A percentile compares a stretch with the other conserved stretches of the same genome.
These are phyloP conservation scores for Nerophis ophidion DNA, from an alignment of 2,113 vertebrate species.

Conservation along the genomic window DNA sequence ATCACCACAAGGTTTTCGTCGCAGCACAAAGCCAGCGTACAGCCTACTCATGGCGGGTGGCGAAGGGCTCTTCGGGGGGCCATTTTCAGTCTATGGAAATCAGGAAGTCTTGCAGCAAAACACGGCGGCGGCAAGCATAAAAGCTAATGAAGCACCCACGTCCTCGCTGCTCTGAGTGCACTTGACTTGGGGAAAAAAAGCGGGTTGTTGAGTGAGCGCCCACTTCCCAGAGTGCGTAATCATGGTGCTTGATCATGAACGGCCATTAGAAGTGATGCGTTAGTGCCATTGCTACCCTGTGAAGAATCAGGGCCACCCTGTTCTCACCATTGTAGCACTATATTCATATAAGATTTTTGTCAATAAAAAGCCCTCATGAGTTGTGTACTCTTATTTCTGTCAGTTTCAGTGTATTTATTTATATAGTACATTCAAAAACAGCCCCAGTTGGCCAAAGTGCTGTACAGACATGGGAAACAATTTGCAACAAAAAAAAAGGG, in stretches of 20 bases:
- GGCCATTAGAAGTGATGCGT: constrained; percentile 64
- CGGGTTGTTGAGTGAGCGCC: constrained; percentile 57
- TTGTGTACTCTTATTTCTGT: constrained; percentile 6
- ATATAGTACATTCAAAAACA: no score
- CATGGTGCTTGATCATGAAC: constrained; percentile 68
- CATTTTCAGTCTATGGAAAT: constrained; percentile 49
- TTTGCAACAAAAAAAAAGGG: no score
- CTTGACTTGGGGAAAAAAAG: constrained; percentile 51
- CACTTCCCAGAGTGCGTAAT: constrained; percentile 67
- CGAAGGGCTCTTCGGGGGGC: constrained; percentile 47
- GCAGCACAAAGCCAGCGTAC: constrained; percentile 12
- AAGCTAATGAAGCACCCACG: constrained; percentile 69
- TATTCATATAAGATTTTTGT: no score
- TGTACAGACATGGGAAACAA: no score
- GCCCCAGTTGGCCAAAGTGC: no score
- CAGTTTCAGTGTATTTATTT: no score
- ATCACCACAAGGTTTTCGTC: constrained; percentile 34
- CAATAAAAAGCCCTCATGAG: constrained; percentile 14
- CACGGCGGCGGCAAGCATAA: constrained; percentile 49
- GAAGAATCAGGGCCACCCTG: constrained; percentile 53
- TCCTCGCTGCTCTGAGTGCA: constrained; percentile 54
- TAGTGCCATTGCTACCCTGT: constrained; percentile 55
- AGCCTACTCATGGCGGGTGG: constrained; percentile 43
- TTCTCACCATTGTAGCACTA: constrained; percentile 12
- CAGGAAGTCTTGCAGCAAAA: constrained; percentile 49